Evolutionary conservation across 1,140 invertebrate genomes (phyloP).

Genomic region (Pogonus chalceus): DNA sequence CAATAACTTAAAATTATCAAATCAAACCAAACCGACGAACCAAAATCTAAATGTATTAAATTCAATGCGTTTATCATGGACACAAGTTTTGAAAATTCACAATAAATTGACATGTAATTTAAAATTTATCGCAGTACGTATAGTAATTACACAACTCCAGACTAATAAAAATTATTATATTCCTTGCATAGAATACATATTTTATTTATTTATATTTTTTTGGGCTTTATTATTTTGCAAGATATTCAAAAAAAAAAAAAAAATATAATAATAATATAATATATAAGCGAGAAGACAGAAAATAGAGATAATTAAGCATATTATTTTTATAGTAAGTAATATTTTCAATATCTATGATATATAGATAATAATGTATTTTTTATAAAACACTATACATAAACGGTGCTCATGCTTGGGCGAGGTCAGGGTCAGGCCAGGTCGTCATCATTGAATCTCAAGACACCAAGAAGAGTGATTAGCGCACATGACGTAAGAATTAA

Average conservation of each 20-base stretch:
- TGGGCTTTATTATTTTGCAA: neutral
- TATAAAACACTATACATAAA: neutral
- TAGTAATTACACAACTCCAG: neutral
- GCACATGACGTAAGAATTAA: too few relatives aligned
- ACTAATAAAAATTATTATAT: neutral
- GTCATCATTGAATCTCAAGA: neutral
- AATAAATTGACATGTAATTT: neutral
- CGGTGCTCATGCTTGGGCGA: neutral
- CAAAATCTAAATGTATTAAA: neutral
- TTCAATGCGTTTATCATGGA: neutral
- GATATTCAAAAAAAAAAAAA: neutral
- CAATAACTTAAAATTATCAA: slow-evolving; percentile 1
- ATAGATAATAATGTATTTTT: neutral
- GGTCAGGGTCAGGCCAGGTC: slow-evolving; percentile 4
- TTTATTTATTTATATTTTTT: neutral
- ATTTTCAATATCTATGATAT: neutral
- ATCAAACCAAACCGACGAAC: neutral
- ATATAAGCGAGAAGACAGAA: neutral
- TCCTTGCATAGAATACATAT: neutral
- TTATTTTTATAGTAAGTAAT: neutral
- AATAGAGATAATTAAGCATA: neutral
- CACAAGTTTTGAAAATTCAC: neutral
- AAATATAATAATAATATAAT: neutral
- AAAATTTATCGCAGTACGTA: neutral
- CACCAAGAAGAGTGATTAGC: neutral